phyloP scores from a whole-genome alignment of 2,888 invertebrate genomes.

The Cephus rjabovi region DNA sequence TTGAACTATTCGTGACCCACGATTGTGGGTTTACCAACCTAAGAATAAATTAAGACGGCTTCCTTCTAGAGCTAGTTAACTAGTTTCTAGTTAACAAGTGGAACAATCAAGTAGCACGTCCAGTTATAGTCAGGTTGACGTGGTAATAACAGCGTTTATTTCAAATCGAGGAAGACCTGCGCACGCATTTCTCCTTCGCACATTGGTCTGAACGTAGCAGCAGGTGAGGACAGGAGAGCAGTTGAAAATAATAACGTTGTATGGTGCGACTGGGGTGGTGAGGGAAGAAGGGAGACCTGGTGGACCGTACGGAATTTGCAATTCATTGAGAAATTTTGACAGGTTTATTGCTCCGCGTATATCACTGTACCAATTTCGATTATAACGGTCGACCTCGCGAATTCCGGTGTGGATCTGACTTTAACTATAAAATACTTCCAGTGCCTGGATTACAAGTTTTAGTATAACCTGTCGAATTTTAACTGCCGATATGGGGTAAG shows the following conservation, averaged over 20 bases:
- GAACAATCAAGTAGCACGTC: slow-evolving; percentile 8
- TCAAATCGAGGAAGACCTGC: slow-evolving; percentile 1
- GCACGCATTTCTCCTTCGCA: neutral
- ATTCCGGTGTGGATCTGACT: neutral
- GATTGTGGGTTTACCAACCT: neutral
- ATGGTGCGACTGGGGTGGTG: neutral
- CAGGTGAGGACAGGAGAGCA: neutral
- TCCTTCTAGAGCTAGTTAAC: slow-evolving; percentile 4
- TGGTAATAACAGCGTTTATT: slow-evolving; percentile 7
- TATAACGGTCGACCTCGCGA: slow-evolving; percentile 4
- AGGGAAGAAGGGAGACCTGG: neutral
- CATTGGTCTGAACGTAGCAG: neutral
- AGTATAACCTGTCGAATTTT: neutral
- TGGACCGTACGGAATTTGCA: neutral
- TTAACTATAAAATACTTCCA: neutral
- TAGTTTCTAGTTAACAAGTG: slow-evolving; percentile 8
- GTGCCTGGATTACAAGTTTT: neutral
- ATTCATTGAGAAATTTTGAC: slow-evolving; percentile 4
- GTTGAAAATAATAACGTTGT: neutral
- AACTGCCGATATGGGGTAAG: neutral
- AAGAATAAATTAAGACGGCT: neutral
- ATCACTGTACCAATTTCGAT: slow-evolving; percentile 3
- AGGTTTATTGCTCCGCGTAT: slow-evolving; percentile 1
- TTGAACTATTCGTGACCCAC: neutral
- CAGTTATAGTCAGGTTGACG: slow-evolving; percentile 5